phyloP scores from a whole-genome alignment of 2,113 vertebrate genomes.

The Orthonyx spaldingii region DNA sequence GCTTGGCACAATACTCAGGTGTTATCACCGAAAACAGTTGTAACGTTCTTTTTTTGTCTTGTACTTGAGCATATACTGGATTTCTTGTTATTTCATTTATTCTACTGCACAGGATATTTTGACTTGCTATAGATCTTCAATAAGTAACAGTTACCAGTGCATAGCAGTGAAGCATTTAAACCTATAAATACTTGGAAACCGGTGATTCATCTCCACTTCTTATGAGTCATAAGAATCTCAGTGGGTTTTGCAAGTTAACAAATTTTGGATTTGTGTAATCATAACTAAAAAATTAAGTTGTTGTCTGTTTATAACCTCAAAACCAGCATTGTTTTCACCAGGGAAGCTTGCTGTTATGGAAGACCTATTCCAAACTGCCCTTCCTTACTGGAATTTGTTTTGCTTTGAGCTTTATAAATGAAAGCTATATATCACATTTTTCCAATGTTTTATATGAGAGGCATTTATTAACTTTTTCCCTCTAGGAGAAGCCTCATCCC shows the following conservation, averaged over 20 bases:
- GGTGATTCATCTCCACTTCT: conserved; percentile 38
- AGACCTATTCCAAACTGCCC: not conserved
- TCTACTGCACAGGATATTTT: not conserved
- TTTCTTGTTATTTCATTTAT: not conserved
- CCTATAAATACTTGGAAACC: conserved; percentile 30
- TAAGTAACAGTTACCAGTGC: not conserved
- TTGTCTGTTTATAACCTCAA: not conserved
- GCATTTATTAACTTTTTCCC: not conserved
- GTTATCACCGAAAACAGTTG: not conserved
- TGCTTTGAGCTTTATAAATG: not conserved
- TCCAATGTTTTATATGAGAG: not conserved
- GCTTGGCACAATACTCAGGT: not conserved
- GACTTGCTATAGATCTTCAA: not conserved
- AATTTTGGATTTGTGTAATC: not conserved
- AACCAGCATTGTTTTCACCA: not conserved
- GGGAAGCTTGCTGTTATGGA: not conserved
- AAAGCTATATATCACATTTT: not conserved
- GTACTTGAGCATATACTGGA: not conserved
- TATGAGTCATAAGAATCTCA: conserved; percentile 17
- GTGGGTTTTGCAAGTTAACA: not conserved
- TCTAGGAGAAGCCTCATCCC: not conserved
- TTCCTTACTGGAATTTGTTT: not conserved
- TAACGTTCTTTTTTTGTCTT: not conserved
- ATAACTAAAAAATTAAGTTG: not conserved
- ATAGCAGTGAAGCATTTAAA: not conserved